Evolutionary conservation across 2,888 invertebrate species (phyloP), one percentile per base, ranked within the genome.

Genomic region (Drosophila phalerata): DNA sequence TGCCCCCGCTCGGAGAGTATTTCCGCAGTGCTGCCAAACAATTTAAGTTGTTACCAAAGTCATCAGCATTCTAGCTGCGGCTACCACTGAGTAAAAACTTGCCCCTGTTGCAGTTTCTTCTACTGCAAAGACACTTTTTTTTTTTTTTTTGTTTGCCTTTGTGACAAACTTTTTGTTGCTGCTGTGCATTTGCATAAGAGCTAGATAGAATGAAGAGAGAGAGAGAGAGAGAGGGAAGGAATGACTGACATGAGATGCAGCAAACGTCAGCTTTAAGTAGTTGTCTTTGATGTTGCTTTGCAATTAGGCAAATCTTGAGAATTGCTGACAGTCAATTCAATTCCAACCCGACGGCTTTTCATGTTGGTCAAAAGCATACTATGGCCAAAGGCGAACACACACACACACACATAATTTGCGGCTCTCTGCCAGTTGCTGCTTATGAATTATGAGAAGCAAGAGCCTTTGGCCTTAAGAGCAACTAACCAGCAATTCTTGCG

Each of bases 11-110:
- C 56, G 38, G 34, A 52, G 45, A 63, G 60, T 69, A 73, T 85
- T 76, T 49, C 2, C 37, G 11, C 58, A 70, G 63, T 69, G 85
- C 77, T 66, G 80, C 68, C 89, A 85, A 89, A 85, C 83, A 88
- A 89, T 86, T 86, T 89, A 86, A 89, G 89, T 89, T 85, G 86
- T 83, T 88, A 73, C 75, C 77, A 88, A 89, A 88, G 89, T 88
- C 83, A 86, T 89, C 88, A 88, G 79, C 86, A 88, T 85, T 64
- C 67, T 67, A 56, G 73, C 66, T 77, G 82, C 74, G 68, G 74
- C 68, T 53, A 71, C 69, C 63, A 73, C 80, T 57, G 47, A 34
- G 47, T 47, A 68, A 65, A 73, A 69, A 81, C 62, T 83, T 83
- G 88, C 77, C 69, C 63, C 77, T 66, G 67, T 64, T 79, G 82